Evolutionary conservation across 1,140 invertebrate genomes (phyloP), one percentile per base, ranked within the genome.

Genomic region (Drosophila pectinifera): DNA sequence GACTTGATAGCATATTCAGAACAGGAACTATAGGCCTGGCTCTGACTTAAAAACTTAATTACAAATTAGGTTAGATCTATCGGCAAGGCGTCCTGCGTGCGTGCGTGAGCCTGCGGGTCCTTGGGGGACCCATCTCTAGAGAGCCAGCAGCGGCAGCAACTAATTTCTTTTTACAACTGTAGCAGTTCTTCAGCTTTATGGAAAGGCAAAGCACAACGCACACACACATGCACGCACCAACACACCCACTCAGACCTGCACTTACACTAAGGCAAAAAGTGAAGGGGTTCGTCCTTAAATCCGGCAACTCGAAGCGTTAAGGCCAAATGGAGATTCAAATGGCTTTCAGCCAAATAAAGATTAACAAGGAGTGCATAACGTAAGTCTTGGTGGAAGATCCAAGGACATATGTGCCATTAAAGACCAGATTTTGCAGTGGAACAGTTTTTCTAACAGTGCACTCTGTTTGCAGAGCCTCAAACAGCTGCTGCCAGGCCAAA

Each of bases 121-220:
- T 38, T 14, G 24, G 49, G 14, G 20, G 18, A n/a, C 26, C 26
- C 57, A 63, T 63, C 43, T 20, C 31, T 28, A 34, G 26, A 20
- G 16, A 46, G n/a, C 34, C 51, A 24, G 39, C 70, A 58, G 69
- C 43, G 58, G 48, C 54, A 57, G 61, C 78, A 86, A 86, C 83
- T 86, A 88, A 86, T 86, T 86, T 88, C 83, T 88, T 86, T 86
- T 88, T 65, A 79, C 79, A 86, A 86, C 83, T 88, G 75, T 82
- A 64, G 82, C 82, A 63, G 78, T 78, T 82, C 63, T 64, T 81
- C 62, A 86, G 82, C 83, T 78, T 78, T 85, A 86, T 86, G 79
- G 58, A 59, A 80, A 73, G 69, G 54, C 55, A 61, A 58, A 42
- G 45, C 18, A 48, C 39, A 20, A n/a, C 45, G 34, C 22, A 38